phyloP scores from a whole-genome alignment of 2,113 vertebrate species.

The Cettia cetti region DNA sequence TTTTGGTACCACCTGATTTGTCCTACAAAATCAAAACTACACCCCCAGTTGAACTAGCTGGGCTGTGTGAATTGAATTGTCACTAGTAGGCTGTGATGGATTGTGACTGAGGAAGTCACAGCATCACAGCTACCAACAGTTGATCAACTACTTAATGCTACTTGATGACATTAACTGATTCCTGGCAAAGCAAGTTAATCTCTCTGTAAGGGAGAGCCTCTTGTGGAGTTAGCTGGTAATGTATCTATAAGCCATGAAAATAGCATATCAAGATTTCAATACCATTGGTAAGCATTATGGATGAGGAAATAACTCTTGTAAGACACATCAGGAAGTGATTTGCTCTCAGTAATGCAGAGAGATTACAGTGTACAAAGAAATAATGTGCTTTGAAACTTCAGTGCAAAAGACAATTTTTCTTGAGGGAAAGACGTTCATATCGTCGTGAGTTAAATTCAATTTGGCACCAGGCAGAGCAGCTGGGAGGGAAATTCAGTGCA shows the following conservation, averaged over 20 bases:
- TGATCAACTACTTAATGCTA: background rate
- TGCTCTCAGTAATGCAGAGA: constrained; percentile 52
- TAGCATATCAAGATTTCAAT: constrained; percentile 41
- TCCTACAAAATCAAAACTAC: background rate
- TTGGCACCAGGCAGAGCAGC: background rate
- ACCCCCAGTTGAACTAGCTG: background rate
- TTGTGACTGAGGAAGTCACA: background rate
- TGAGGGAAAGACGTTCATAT: background rate
- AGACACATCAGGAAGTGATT: constrained; percentile 50
- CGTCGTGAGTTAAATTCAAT: background rate
- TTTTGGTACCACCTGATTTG: background rate
- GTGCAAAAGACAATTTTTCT: background rate
- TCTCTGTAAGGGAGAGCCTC: background rate
- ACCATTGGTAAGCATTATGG: constrained; percentile 49
- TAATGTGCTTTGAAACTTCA: constrained; percentile 18
- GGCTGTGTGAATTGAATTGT: background rate
- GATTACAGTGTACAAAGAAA: constrained; percentile 24
- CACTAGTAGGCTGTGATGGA: background rate
- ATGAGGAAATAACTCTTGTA: constrained; percentile 40
- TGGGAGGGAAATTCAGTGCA: background rate
- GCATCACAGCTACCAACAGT: background rate
- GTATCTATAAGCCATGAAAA: constrained; percentile 53
- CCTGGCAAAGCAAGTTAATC: constrained; percentile 18
- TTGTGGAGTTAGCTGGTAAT: background rate
- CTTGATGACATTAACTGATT: background rate